phyloP scores from a whole-genome alignment of 2,797 vertebrate species.

The Orestias chungarensis region DNA sequence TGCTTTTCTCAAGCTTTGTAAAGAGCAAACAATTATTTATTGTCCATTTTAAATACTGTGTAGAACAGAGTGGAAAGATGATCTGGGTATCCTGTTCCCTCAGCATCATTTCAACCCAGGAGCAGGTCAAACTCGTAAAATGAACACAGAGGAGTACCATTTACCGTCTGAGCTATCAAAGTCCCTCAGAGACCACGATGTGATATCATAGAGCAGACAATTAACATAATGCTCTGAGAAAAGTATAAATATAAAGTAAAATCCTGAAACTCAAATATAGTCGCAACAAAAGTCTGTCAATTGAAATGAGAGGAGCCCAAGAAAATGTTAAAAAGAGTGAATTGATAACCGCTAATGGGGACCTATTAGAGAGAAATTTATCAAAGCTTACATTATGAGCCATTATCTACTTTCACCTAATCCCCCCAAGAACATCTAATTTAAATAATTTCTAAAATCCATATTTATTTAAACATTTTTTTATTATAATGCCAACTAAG shows the following conservation, averaged over 20 bases:
- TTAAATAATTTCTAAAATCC: slow-evolving; percentile 1
- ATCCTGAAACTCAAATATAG: not conserved
- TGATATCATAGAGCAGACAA: slow-evolving; percentile 13
- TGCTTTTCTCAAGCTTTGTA: slow-evolving; percentile 38
- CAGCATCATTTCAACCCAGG: slow-evolving; percentile 44
- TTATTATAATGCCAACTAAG: not conserved
- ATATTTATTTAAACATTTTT: not conserved
- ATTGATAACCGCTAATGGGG: slow-evolving; percentile 1
- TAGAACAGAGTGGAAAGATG: slow-evolving; percentile 26
- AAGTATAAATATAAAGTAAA: not conserved
- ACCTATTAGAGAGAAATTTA: slow-evolving; percentile 5
- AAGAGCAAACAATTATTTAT: slow-evolving; percentile 61
- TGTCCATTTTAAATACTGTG: slow-evolving; percentile 36
- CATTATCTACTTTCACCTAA: slow-evolving; percentile 5
- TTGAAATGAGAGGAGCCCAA: not conserved
- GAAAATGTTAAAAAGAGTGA: not conserved
- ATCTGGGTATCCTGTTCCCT: slow-evolving; percentile 35
- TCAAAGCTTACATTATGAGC: not conserved
- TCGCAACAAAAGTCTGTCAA: not conserved
- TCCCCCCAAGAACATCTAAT: not conserved
- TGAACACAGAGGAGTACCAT: slow-evolving; percentile 43
- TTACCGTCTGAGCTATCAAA: slow-evolving; percentile 41
- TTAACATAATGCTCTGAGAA: not conserved
- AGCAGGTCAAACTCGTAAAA: slow-evolving; percentile 47
- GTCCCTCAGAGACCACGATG: slow-evolving; percentile 27